These are phyloP conservation scores for Dusona sp. DNA, from an alignment of 2,888 invertebrate genomes.

Conservation along the genomic window DNA sequence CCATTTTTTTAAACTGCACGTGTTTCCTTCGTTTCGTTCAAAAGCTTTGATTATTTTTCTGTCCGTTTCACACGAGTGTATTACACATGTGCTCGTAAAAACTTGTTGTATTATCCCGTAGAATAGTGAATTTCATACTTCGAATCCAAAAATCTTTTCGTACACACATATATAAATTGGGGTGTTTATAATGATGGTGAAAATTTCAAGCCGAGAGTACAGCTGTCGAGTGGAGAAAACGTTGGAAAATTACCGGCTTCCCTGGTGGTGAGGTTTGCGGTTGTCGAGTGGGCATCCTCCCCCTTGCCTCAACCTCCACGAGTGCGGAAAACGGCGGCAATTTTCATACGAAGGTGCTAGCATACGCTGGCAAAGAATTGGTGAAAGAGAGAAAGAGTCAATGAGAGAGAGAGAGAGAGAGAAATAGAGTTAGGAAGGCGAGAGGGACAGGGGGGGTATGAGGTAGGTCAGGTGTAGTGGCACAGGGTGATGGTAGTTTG, in stretches of 20 bases:
- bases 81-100: not conserved
- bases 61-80: not conserved
- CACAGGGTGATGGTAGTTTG: conserved; percentile 33
- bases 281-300: conserved; percentile 53
- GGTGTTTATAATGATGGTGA: conserved; percentile 26
- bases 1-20: not conserved
- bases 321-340: conserved; percentile 47
- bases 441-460: not conserved
- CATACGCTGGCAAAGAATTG: conserved; percentile 33
- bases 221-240: conserved; percentile 48
- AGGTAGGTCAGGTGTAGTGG: conserved; percentile 41
- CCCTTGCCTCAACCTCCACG: not conserved
- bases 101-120: conserved; percentile 14
- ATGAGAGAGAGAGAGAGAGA: conserved; percentile 15
- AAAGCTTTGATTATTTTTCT: not conserved
- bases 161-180: not conserved
- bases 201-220: conserved; percentile 50
- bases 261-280: conserved; percentile 58
- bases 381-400: conserved; percentile 2
- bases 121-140: conserved; percentile 37
- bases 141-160: not conserved
- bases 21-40: not conserved
- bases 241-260: conserved; percentile 61
- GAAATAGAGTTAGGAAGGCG: not conserved
- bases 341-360: conserved; percentile 47